These are phyloP conservation scores for Plusia festucae DNA, from an alignment of 2,888 invertebrate genomes.

Conservation along the genomic window DNA sequence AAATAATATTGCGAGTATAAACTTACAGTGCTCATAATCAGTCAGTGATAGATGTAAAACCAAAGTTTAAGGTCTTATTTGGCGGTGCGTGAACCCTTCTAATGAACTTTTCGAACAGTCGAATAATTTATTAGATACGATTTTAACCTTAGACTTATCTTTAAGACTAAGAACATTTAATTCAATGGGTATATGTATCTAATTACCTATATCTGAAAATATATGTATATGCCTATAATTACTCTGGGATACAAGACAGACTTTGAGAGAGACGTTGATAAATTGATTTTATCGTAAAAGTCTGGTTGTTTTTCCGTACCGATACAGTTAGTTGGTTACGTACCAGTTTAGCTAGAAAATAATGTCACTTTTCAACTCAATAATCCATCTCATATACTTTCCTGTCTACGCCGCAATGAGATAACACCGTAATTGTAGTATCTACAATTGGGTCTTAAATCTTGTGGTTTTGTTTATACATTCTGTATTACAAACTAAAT, in stretches of 20 bases:
- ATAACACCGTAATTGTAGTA: neutral
- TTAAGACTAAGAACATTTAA: neutral
- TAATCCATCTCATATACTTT: neutral
- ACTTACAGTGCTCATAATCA: too few relatives aligned
- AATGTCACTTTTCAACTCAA: neutral
- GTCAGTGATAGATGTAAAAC: neutral
- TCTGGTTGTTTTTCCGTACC: neutral
- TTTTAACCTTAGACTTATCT: neutral
- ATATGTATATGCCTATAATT: neutral
- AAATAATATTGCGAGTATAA: too few relatives aligned
- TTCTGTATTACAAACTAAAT: too few relatives aligned
- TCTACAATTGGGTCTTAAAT: too few relatives aligned
- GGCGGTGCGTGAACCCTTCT: neutral
- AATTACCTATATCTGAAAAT: too few relatives aligned
- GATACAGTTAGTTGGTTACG: neutral
- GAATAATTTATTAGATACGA: neutral
- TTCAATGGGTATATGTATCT: neutral
- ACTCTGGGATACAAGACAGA: neutral
- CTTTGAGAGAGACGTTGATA: neutral
- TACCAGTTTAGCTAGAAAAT: neutral
- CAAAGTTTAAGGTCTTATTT: neutral
- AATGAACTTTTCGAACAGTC: neutral
- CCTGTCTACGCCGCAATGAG: neutral
- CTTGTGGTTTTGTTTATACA: too few relatives aligned
- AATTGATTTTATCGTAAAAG: neutral